Percentiles rank a stretch among this genome's conserved stretches.
Evolutionary conservation across 2,888 invertebrate species (phyloP).

Genomic region (Cecidostiba fungosa): DNA sequence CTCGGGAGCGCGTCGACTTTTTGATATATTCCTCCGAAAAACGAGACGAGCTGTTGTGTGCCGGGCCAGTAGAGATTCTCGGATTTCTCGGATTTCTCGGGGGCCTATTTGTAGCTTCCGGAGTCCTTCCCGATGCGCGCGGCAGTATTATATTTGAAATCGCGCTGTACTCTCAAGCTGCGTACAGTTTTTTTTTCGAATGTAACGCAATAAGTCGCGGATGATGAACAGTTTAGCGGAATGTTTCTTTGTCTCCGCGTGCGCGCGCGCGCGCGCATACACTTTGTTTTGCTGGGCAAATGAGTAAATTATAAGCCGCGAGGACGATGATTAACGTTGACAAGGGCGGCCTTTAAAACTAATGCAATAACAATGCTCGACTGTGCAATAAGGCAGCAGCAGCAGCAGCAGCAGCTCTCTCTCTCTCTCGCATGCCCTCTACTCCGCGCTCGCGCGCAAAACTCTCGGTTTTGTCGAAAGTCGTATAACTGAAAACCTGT

Average conservation of each 20-base stretch:
- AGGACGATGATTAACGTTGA: constrained; percentile 63
- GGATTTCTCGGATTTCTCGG: constrained; percentile 51
- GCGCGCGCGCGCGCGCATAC: constrained; percentile 27
- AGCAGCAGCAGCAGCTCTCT: background rate
- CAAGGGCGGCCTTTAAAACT: constrained; percentile 64
- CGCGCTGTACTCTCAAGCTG: too few species aligned
- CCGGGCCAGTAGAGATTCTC: constrained; percentile 49
- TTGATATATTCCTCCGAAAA: constrained; percentile 57
- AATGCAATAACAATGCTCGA: constrained; percentile 65
- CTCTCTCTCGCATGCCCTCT: background rate
- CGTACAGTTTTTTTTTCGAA: too few species aligned
- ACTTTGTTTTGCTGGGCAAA: constrained; percentile 61
- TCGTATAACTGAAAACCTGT: constrained; percentile 66
- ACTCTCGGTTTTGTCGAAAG: constrained; percentile 65
- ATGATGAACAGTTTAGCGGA: constrained; percentile 58
- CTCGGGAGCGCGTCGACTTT: constrained; percentile 45
- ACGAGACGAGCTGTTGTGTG: constrained; percentile 16
- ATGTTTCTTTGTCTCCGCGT: constrained; percentile 57
- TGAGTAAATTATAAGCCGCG: constrained; percentile 63
- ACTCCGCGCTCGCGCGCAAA: background rate
- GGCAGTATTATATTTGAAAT: too few species aligned
- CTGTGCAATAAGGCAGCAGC: constrained; percentile 9
- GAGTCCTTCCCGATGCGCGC: too few species aligned
- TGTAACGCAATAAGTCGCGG: constrained; percentile 35
- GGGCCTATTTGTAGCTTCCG: constrained; percentile 60